Percentiles rank a stretch among this genome's conserved stretches.
Conservation (phyloP, 2,888 invertebrate genomes). For the Polylopha cassiicola region DNA sequence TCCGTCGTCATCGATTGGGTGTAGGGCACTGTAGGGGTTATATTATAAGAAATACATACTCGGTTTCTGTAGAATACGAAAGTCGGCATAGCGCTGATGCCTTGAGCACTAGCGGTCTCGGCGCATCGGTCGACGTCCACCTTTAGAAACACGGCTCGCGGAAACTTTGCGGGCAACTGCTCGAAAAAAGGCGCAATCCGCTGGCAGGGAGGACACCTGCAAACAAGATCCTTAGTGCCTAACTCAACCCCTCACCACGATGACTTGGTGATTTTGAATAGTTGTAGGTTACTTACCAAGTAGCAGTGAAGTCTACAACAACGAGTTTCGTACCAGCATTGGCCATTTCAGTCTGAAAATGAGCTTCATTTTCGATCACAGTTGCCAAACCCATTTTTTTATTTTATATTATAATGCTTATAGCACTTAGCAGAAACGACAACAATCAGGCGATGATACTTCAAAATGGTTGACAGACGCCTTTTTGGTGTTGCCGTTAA, state of each 20-base stretch:
- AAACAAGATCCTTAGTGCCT: slow-evolving; percentile 23
- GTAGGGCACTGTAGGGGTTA: too few relatives aligned
- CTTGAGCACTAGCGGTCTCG: slow-evolving; percentile 91
- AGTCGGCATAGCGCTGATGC: slow-evolving; percentile 98
- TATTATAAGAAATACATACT: slow-evolving; percentile 50
- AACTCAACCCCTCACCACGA: slow-evolving; percentile 23
- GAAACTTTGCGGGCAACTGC: slow-evolving; percentile 90
- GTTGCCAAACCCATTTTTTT: slow-evolving; percentile 77
- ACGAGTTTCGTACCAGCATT: slow-evolving; percentile 92
- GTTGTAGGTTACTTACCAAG: slow-evolving; percentile 82
- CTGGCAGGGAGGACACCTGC: slow-evolving; percentile 98
- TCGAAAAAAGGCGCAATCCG: slow-evolving; percentile 95
- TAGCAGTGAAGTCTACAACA: slow-evolving; percentile 96
- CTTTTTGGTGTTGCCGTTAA: slow-evolving; percentile 2
- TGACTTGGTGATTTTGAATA: slow-evolving; percentile 39
- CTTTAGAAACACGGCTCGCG: slow-evolving; percentile 93
- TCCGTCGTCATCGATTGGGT: too few relatives aligned
- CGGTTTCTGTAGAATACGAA: slow-evolving; percentile 95
- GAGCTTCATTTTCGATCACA: slow-evolving; percentile 84
- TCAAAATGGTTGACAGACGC: slow-evolving; percentile 37
- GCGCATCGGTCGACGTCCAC: slow-evolving; percentile 96
- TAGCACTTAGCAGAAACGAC: slow-evolving; percentile 34
- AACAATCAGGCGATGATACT: slow-evolving; percentile 48
- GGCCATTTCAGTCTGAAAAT: slow-evolving; percentile 90
- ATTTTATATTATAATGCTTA: slow-evolving; percentile 27